These are phyloP conservation scores for Epinephelus moara DNA, from an alignment of 2,113 vertebrate species.

Conservation along the genomic window DNA sequence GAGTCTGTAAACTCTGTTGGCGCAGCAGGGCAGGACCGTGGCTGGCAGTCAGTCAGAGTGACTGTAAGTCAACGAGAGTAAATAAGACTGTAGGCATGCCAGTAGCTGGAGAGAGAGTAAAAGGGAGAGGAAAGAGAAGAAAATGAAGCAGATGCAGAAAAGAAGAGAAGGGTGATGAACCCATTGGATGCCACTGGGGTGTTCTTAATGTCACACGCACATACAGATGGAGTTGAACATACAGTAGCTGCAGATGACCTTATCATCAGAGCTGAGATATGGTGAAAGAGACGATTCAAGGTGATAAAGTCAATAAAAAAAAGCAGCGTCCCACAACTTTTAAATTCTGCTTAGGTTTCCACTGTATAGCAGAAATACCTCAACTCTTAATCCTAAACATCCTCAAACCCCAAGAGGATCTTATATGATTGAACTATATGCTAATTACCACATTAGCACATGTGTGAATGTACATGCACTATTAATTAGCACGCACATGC, in stretches of 20 bases:
- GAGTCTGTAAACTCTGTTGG: conserved; percentile 35
- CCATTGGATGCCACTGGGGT: background rate
- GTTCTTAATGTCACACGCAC: background rate
- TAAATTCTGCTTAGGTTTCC: background rate
- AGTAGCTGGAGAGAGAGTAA: background rate
- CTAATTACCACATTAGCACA: conserved; percentile 11
- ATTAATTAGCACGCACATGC: conserved; percentile 24
- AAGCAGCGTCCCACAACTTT: background rate
- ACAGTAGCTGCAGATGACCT: background rate
- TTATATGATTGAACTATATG: conserved; percentile 13
- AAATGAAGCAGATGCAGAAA: conserved; percentile 18
- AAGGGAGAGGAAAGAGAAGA: background rate
- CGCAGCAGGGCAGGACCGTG: background rate
- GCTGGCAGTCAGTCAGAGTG: conserved; percentile 34
- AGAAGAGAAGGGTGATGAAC: background rate
- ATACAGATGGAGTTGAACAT: conserved; percentile 1
- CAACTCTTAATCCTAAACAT: background rate
- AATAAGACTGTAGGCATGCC: conserved; percentile 22
- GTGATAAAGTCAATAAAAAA: background rate
- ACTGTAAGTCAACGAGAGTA: conserved; percentile 40
- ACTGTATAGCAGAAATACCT: background rate
- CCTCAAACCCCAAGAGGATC: conserved; percentile 3
- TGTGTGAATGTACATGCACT: background rate
- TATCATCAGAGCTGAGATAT: conserved; percentile 2
- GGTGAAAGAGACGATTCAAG: background rate